These are phyloP conservation scores for Cephalopterus ornatus DNA, from an alignment of 2,113 vertebrate genomes.

Conservation along the genomic window DNA sequence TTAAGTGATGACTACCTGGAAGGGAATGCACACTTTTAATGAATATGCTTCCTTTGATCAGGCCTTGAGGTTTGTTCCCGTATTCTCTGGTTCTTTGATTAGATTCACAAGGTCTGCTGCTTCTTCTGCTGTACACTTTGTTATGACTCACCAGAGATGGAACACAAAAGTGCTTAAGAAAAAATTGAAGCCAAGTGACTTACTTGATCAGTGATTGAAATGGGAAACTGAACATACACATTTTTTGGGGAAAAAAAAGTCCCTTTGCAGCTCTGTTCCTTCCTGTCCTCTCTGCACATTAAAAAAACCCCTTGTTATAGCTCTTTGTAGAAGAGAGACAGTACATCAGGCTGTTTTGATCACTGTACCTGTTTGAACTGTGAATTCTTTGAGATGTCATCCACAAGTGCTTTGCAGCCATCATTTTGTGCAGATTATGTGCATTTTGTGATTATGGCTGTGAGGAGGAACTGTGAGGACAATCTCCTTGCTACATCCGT, in stretches of 20 bases:
- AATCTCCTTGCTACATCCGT: accelerated
- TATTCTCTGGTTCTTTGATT: neutral
- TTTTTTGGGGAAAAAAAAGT: neutral
- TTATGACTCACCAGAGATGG: neutral
- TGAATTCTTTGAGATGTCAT: neutral
- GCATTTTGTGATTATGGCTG: neutral
- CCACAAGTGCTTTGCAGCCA: neutral
- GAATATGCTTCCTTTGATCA: neutral
- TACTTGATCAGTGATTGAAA: neutral
- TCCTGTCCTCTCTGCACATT: neutral
- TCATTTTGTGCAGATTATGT: neutral
- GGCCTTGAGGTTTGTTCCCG: neutral
- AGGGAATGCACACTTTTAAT: neutral
- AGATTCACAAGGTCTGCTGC: neutral
- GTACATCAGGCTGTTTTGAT: constrained; percentile 13
- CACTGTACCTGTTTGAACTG: neutral
- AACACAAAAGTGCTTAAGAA: neutral
- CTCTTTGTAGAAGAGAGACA: neutral
- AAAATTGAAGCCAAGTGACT: neutral
- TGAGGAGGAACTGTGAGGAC: neutral
- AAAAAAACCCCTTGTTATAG: neutral
- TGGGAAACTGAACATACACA: neutral
- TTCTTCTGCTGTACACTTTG: neutral
- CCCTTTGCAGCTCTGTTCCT: neutral
- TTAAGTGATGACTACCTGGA: neutral